Base-by-base conservation (phyloP, 2,888 invertebrate genomes). In the Rotaria magnacalcarata region DNA sequence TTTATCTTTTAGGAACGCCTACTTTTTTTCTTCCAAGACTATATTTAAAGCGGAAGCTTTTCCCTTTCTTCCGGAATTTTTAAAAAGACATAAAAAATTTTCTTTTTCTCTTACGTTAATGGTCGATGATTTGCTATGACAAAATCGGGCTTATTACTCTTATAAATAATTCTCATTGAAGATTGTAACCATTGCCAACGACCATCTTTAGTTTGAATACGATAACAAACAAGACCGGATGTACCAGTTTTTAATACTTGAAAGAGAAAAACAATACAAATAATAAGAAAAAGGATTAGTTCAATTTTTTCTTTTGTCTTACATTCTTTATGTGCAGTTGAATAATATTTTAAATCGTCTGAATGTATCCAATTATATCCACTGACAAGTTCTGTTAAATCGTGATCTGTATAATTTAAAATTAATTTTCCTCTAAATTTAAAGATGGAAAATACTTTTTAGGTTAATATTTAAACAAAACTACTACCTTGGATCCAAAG, bases 321-420 rank as follows among this genome's bases (percentile, higher is more conserved):
- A 98, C 98, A 93, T 94, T 99, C 98, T 93, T 97, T 97, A 92
- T 99, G 99, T 88, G 99, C 98, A 89, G 96, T 96, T 52, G 98
- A 96, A 84, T 98, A 96, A 90, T 97, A 99, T 0, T 95, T 95
- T 88, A 98, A 93, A 92, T 99, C 99, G 90, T 98, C 97, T 89
- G 95, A 97, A 92, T 99, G 99, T 88, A 99, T 96, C 89, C 99
- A 93, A 92, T 96, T 96, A 91, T 99, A 99, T 87, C 97, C 97
- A 93, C 89, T 89, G 27, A 88, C 96, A 94, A 90, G 94, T 95
- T 58, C 95, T 94, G 88, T 96, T 92, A 92, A 96, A 87, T 91
- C 97, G 3, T 95, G 93, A 90, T 97, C 97, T 0, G 96, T 94
- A 91, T 96, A 97, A 24, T 96, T 97, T 88, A 98, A 93, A 88